Conservation (phyloP, 2,113 vertebrate species). For the Phrynosoma platyrhinos region DNA sequence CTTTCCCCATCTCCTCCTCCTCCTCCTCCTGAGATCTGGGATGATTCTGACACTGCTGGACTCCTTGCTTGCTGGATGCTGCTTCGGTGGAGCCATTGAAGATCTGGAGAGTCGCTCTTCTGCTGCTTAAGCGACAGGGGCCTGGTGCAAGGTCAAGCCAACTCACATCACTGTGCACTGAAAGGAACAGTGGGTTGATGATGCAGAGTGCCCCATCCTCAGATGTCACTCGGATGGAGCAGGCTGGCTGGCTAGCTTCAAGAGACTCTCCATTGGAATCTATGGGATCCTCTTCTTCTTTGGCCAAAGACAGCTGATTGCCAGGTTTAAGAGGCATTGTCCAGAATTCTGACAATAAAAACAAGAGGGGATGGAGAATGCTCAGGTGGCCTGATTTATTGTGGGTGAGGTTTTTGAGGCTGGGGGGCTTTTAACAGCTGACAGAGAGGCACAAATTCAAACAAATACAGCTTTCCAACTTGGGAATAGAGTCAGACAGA, state of each 20-base stretch:
- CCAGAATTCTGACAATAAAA: conserved; percentile 7
- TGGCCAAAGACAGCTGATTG: not conserved
- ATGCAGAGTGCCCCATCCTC: conserved; percentile 80
- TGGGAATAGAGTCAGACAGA: not conserved
- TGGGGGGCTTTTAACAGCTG: not conserved
- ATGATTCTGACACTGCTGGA: not conserved
- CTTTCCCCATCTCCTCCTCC: not conserved
- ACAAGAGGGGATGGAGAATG: not conserved
- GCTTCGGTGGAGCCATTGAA: not conserved
- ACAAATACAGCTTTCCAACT: not conserved
- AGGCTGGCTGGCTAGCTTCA: conserved; percentile 47
- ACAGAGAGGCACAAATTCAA: not conserved
- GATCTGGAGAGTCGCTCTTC: not conserved
- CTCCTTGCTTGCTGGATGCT: too few relatives aligned
- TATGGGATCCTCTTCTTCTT: conserved; percentile 47
- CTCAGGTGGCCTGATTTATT: not conserved
- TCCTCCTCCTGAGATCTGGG: not conserved
- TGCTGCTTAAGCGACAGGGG: not conserved
- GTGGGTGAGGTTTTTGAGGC: not conserved
- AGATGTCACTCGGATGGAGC: conserved; percentile 65
- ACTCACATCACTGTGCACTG: conserved; percentile 78
- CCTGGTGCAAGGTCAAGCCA: conserved; percentile 28
- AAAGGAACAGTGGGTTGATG: conserved; percentile 87
- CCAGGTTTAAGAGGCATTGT: not conserved
- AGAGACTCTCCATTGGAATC: conserved; percentile 69